Evolutionary conservation across 2,113 vertebrate species (phyloP).

Genomic region (Petrocephalus zakoni): DNA sequence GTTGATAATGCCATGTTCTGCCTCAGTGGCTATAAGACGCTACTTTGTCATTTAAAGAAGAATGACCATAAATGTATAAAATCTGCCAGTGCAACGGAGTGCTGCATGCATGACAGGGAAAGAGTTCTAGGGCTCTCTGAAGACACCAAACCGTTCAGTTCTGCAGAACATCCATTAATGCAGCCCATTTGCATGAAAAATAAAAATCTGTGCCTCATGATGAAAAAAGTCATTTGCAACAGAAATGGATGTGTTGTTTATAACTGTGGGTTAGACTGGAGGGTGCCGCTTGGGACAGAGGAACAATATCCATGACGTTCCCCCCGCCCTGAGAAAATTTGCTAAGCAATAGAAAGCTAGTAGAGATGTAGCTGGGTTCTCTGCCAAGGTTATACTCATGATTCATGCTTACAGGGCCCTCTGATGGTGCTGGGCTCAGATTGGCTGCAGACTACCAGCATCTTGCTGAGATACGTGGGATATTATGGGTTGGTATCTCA

Average conservation of each 20-base stretch:
- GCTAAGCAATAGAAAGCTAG: not conserved
- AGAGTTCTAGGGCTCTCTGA: not conserved
- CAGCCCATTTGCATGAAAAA: not conserved
- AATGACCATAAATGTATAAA: not conserved
- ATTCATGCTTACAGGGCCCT: not conserved
- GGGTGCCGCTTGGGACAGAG: not conserved
- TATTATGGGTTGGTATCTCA: not conserved
- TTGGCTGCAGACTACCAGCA: not conserved
- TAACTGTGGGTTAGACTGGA: not conserved
- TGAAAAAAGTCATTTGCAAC: not conserved
- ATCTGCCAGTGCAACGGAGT: not conserved
- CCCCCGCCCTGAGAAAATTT: not conserved
- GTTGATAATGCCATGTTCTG: not conserved
- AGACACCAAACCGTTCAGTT: not conserved
- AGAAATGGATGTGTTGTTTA: not conserved
- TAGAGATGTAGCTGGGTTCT: not conserved
- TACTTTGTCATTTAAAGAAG: not conserved
- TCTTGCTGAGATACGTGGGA: not conserved
- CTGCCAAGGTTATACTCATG: not conserved
- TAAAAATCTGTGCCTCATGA: not conserved
- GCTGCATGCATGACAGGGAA: not conserved
- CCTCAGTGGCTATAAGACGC: not conserved
- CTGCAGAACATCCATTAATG: not conserved
- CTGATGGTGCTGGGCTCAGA: not conserved
- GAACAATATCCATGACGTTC: not conserved